phyloP scores from a whole-genome alignment of 2,113 vertebrate genomes.

The Microtus pennsylvanicus region DNA sequence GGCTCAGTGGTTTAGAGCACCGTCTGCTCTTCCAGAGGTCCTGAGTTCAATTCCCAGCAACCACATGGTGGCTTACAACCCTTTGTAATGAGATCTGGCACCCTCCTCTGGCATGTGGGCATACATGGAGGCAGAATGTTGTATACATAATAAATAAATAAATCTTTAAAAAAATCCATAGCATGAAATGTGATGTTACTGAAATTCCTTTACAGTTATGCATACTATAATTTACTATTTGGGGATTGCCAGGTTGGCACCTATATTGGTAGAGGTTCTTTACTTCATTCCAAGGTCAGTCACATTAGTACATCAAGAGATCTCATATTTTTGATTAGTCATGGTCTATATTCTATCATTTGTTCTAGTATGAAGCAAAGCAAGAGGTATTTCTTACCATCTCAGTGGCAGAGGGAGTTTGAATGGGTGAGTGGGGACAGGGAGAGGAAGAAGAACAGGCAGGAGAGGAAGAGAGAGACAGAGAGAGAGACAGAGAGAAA shows the following conservation, averaged over 20 bases:
- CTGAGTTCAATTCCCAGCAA: no score
- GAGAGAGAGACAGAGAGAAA: neutral
- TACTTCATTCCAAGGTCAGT: neutral
- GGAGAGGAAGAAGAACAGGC: neutral
- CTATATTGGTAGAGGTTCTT: neutral
- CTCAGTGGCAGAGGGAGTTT: neutral
- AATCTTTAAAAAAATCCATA: no score
- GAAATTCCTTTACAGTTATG: neutral
- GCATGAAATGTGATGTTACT: neutral
- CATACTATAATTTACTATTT: neutral
- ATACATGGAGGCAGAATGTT: no score
- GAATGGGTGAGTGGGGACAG: neutral
- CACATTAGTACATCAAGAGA: fast-evolving
- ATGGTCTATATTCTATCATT: neutral
- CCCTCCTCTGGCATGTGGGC: no score
- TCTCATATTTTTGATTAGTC: neutral
- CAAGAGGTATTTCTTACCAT: neutral
- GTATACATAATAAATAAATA: no score
- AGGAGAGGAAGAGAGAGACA: no score
- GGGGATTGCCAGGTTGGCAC: neutral
- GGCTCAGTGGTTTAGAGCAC: no score
- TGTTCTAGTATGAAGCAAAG: neutral
- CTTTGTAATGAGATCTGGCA: no score
- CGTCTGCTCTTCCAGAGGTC: no score
- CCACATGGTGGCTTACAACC: no score